Conservation (phyloP, 2,113 vertebrate species). For the Thinocorus orbignyianus region DNA sequence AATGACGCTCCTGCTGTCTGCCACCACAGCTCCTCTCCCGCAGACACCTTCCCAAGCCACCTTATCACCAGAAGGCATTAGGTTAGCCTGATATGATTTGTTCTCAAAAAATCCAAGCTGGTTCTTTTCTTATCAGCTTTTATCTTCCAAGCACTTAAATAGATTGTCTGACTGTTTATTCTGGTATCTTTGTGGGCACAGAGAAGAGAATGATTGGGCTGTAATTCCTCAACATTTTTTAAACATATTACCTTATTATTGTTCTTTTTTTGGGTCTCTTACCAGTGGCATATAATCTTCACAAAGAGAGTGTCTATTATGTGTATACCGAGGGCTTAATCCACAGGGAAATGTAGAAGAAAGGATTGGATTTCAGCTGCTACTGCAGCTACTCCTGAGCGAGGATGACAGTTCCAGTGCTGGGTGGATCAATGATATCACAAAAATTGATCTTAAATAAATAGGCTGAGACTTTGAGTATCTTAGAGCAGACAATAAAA, state of each 20-base stretch:
- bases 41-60: neutral
- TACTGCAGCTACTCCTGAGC: neutral
- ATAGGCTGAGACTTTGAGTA: neutral
- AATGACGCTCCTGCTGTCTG: neutral
- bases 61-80: neutral
- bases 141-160: neutral
- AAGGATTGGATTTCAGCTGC: neutral
- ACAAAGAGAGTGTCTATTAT: neutral
- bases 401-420: neutral
- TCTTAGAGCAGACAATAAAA: neutral
- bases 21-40: neutral
- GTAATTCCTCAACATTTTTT: neutral
- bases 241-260: neutral
- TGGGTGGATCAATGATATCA: neutral
- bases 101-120: neutral
- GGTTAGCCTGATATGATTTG: neutral
- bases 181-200: neutral
- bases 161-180: neutral
- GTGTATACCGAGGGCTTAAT: neutral
- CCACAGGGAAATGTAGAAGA: neutral
- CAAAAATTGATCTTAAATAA: constrained; percentile 11
- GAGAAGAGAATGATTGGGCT: neutral
- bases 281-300: neutral
- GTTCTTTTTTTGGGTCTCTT: neutral
- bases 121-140: neutral